Evolutionary conservation across 2,113 vertebrate species (phyloP).

Genomic region (Parus major): DNA sequence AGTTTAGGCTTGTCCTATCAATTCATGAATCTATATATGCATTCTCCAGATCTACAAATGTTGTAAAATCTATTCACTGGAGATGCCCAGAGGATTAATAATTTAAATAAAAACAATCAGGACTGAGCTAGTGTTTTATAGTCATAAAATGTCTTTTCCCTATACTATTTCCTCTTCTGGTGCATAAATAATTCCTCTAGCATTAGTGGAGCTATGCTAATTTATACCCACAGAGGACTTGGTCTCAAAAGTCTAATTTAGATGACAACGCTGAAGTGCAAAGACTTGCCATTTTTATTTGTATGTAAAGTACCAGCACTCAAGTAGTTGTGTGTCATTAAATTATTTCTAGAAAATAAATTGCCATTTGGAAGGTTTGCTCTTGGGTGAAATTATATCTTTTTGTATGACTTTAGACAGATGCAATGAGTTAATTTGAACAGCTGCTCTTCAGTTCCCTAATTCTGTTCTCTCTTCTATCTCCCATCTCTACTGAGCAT

Average conservation of each 20-base stretch:
- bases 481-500: neutral
- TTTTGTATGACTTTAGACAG: constrained; percentile 46
- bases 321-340: constrained; percentile 27
- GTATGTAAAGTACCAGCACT: constrained; percentile 29
- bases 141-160: neutral
- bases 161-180: neutral
- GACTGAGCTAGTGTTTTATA: neutral
- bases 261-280: constrained; percentile 23
- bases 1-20: neutral
- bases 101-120: constrained; percentile 38
- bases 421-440: constrained; percentile 42
- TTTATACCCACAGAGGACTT: constrained; percentile 38
- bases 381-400: constrained; percentile 42
- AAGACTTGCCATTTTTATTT: constrained; percentile 45
- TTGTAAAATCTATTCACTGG: neutral
- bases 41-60: neutral
- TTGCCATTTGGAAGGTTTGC: neutral
- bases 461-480: neutral
- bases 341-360: constrained; percentile 59
- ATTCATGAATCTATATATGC: neutral
- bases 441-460: constrained; percentile 13
- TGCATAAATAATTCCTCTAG: constrained; percentile 34
- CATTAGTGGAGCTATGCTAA: constrained; percentile 13
- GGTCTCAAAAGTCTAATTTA: constrained; percentile 53
- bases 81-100: constrained; percentile 17